A percentile compares a stretch with the other conserved stretches of the same genome.
Conservation (phyloP, 2,797 vertebrate species). For the Silurus lanzhouensis region DNA sequence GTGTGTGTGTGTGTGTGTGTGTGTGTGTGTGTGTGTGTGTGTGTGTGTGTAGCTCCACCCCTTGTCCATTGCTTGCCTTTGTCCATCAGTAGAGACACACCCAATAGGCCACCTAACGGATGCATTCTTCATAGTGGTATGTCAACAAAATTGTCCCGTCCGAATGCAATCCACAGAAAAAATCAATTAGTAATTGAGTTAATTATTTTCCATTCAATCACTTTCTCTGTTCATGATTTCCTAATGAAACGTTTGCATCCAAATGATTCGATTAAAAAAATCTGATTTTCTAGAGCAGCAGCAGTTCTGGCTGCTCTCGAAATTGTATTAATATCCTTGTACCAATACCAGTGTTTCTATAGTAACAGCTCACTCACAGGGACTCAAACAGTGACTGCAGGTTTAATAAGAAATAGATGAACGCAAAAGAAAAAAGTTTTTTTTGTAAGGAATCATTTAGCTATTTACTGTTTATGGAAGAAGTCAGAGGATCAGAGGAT, state of each 20-base stretch:
- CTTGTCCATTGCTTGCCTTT: slow-evolving; percentile 86
- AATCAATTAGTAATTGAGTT: not conserved
- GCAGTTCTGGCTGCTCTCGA: not conserved
- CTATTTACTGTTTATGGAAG: not conserved
- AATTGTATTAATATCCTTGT: not conserved
- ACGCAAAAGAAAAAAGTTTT: not conserved
- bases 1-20: too few relatives aligned
- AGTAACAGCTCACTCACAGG: not conserved
- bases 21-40: slow-evolving; percentile 58
- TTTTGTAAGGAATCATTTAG: not conserved
- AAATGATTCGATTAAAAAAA: not conserved
- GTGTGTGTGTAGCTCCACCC: slow-evolving; percentile 80
- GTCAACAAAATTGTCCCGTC: slow-evolving; percentile 65
- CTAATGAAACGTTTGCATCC: not conserved
- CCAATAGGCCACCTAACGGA: slow-evolving; percentile 82
- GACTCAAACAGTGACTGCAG: not conserved
- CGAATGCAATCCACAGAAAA: slow-evolving; percentile 25
- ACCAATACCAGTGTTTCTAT: not conserved
- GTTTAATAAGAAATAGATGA: not conserved
- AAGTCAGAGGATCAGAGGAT: not conserved
- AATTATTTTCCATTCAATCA: not conserved
- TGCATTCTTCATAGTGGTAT: slow-evolving; percentile 85
- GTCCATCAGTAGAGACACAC: slow-evolving; percentile 68
- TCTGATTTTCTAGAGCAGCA: not conserved
- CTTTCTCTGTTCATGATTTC: not conserved